Evolutionary conservation across 2,113 vertebrate genomes (phyloP), one percentile per base, ranked within the genome.

Genomic region (Nymphicus hollandicus): DNA sequence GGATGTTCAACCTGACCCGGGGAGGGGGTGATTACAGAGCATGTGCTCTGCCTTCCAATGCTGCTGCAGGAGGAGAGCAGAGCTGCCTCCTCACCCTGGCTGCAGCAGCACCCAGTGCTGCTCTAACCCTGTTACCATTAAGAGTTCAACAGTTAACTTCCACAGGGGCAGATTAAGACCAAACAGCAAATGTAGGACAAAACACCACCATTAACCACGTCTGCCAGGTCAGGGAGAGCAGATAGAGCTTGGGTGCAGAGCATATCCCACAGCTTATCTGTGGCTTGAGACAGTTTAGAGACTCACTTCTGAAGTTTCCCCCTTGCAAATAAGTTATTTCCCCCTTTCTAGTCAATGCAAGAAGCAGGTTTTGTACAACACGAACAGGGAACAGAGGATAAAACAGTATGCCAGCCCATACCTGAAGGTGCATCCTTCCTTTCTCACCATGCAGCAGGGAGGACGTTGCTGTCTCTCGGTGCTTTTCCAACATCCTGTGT

Each of bases 401-500:
- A 78, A 89, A 46, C 58, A 14, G 47, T 17, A 47, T 6, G 55
- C 5, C 43, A 89, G 88, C 39, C 64, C 53, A 17, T 97, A 97
- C 96, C 96, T 96, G 96, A 81, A 87, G 80, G 61, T 72, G 77
- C 85, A 87, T 89, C 89, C 72, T 95, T 90, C 92, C 69, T 68
- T 74, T 91, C 76, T 92, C 78, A 66, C 56, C 71, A 29, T 66
- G 81, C 84, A 73, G 86, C 31, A 1, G 82, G 81, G 79, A 91
- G 43, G 89, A 90, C 22, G 4, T 81, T 6, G 61, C 66, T 71
- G 81, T 83, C 77, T 91, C 86, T 90, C 18, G 63, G 94, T 91
- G 90, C 49, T 81, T 79, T 94, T 94, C 96, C 76, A 91, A 58
- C 96, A 97, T 97, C 81, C 91, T 82, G 84, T 60, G 84, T 89